Evolutionary conservation across 1,140 invertebrate genomes (phyloP).

Genomic region (Diabrotica virgifera): DNA sequence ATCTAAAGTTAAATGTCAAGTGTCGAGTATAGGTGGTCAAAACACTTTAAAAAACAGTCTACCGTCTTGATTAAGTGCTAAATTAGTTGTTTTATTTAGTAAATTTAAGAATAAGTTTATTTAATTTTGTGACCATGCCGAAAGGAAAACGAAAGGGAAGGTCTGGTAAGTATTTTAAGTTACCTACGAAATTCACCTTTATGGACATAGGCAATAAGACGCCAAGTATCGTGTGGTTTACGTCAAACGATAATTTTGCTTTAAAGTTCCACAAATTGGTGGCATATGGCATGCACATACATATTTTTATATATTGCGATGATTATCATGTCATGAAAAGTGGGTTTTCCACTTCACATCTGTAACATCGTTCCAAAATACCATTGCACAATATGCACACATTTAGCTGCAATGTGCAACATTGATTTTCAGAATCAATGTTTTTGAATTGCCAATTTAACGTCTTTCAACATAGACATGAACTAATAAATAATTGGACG

Average conservation of each 20-base stretch:
- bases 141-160: slow-evolving; percentile 49
- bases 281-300: neutral
- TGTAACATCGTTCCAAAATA: too few relatives aligned
- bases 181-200: slow-evolving; percentile 3
- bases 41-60: slow-evolving; percentile 44
- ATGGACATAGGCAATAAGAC: neutral
- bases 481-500: too few relatives aligned
- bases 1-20: slow-evolving; percentile 47
- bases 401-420: too few relatives aligned
- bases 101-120: slow-evolving; percentile 44
- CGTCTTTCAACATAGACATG: too few relatives aligned
- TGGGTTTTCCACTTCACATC: neutral
- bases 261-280: neutral
- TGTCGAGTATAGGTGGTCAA: slow-evolving; percentile 41
- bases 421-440: too few relatives aligned
- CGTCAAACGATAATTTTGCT: slow-evolving; percentile 11
- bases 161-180: slow-evolving; percentile 41
- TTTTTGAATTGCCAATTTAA: too few relatives aligned
- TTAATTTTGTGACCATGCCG: slow-evolving; percentile 42
- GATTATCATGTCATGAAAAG: neutral
- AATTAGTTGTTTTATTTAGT: slow-evolving; percentile 44
- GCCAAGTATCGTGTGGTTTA: neutral
- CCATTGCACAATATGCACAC: too few relatives aligned
- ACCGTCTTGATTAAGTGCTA: slow-evolving; percentile 49
- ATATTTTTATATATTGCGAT: neutral